Percentiles rank a stretch among this genome's conserved stretches.
These are phyloP conservation scores for Anastatus disparis DNA, from an alignment of 1,140 invertebrate species.

Conservation along the genomic window DNA sequence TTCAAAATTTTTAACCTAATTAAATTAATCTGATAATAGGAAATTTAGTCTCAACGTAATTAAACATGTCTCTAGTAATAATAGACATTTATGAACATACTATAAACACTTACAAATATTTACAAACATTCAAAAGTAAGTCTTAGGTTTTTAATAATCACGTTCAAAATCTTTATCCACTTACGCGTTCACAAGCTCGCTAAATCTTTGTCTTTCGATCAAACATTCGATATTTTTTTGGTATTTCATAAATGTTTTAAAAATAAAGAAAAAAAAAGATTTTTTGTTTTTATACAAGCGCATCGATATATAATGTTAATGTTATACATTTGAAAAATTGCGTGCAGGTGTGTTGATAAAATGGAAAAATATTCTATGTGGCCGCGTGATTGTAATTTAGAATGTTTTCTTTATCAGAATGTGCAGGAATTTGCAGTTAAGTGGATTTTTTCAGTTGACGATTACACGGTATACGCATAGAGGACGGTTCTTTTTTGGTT, in stretches of 20 bases:
- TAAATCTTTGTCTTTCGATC: too few relatives aligned
- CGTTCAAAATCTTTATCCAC: background rate
- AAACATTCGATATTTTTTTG: too few relatives aligned
- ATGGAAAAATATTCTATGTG: background rate
- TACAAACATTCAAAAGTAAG: conserved; percentile 31
- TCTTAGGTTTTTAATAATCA: background rate
- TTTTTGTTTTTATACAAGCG: too few relatives aligned
- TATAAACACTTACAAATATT: conserved; percentile 37
- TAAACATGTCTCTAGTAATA: background rate
- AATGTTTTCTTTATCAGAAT: background rate
- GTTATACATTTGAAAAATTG: too few relatives aligned
- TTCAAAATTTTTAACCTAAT: too few relatives aligned
- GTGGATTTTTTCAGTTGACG: background rate
- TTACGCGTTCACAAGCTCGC: background rate
- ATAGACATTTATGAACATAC: conserved; percentile 34
- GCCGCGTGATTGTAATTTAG: background rate
- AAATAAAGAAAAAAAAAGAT: too few relatives aligned
- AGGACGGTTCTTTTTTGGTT: conserved; percentile 43
- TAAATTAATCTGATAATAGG: too few relatives aligned
- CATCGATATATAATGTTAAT: too few relatives aligned
- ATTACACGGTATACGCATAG: background rate
- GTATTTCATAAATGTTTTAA: too few relatives aligned
- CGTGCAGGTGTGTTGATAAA: background rate
- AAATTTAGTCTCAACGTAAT: background rate
- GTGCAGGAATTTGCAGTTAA: background rate